Evolutionary conservation across 2,113 vertebrate genomes (phyloP), one percentile per base, ranked within the genome.

Genomic region (Lota lota): DNA sequence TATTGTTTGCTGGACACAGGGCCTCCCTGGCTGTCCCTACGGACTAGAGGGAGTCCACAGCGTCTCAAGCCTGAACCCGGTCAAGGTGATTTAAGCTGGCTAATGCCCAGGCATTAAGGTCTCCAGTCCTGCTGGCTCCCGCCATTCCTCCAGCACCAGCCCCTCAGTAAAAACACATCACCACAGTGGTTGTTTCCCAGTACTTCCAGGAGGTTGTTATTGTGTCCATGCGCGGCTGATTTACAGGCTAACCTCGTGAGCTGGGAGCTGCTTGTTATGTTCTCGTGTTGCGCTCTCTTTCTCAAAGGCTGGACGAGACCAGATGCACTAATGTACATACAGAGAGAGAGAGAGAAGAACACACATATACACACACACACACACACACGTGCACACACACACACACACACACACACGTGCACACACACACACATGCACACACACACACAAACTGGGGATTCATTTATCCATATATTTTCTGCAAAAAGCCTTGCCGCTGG

Each of bases 31-130:
- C 36, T 24, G 70, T 81, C 81, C 76, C 75, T 66, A 66, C 72
- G 85, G 78, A 73, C 68, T 19, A 64, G 61, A 76, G 67, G 85
- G 76, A 79, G 83, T 70, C 47, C 66, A 69, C 75, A 76, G 6
- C 68, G 71, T 78, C 86, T 82, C 81, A 66, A 76, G 82, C 73
- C 53, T 15, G 22, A 33, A 33, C 62, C 76, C 54, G 80, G 85
- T 88, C 83, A 86, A 89, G 86, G 86, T 89, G 88, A 88, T 90
- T 89, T 83, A 89, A 85, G 79, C 69, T 69, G 79, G 18, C 78
- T 66, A 80, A 79, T 82, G 74, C 80, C 57, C 54, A 28, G 56
- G 76, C 70, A 50, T 80, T 83, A 78, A 36, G 10, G 62, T 62
- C 56, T 20, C 16, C 58, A 71, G 61, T 73, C 70, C 66, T 66